Base-by-base conservation (phyloP, 2,113 vertebrate genomes). In the Poeciliopsis prolifica region DNA sequence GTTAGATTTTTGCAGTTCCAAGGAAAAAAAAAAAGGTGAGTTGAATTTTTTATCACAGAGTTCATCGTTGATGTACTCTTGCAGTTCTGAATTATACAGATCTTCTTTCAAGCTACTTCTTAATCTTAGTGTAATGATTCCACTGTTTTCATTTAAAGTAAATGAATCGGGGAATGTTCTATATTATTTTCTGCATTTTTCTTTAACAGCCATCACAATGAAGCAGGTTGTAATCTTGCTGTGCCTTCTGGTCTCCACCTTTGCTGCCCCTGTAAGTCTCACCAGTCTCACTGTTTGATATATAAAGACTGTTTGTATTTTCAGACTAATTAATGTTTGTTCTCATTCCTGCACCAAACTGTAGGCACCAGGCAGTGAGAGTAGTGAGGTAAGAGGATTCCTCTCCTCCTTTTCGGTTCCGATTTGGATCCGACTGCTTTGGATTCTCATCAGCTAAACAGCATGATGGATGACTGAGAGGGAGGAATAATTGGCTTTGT, bases 231-330 rank as follows among this genome's bases (percentile, higher is more conserved):
- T 88, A 62, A 12, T 93, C 14, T 60, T 90, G 51, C 65, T 87
- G 81, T 93, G 88, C 79, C 83, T 94, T 33, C 51, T 94, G 58
- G 85, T 65, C 54, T 31, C 75, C 10, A 37, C 88, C 31, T 65
- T 87, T n/a, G 85, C 93, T 58, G 91, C 91, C 12, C 93, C 93
- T 62, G 94, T 95, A 81, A 94, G 93, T 91, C 14, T 68, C 8
- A 31, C 26, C 69, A 15, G 3, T 70, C 13, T 66, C 24, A 63
- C 6, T 35, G 63, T 1, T 28, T 54, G 4, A 58, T 13, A 61
- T 10, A 65, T 64, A 75, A 74, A 68, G 63, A 68, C 7, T 37
- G 14, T 58, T 29, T 69, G 61, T 63, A 78, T 35, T 68, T 33
- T 13, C 26, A 5, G 30, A 62, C 29, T 48, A 26, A 31, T 33